Conservation (phyloP, 1,140 invertebrate species). For the Vanessa atalanta region DNA sequence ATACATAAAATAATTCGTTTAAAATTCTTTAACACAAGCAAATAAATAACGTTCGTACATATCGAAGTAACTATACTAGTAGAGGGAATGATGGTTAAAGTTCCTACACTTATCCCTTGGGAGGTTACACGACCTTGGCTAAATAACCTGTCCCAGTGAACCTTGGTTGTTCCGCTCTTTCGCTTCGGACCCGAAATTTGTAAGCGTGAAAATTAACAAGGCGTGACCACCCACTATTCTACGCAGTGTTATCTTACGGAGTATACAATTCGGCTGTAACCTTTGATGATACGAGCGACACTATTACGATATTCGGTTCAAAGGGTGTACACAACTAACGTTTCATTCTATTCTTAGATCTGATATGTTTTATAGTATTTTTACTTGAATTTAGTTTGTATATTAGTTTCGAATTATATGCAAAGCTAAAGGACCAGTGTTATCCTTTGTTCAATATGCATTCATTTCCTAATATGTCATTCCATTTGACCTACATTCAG, state of each 20-base stretch:
- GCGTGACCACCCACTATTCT: conserved; percentile 25
- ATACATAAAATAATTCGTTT: no score
- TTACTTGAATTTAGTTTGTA: neutral
- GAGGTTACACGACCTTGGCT: conserved; percentile 29
- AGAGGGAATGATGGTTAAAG: conserved; percentile 9
- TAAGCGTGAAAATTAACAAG: conserved; percentile 36
- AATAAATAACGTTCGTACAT: no score
- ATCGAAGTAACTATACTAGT: neutral
- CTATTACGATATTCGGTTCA: conserved; percentile 7
- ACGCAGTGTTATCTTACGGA: conserved; percentile 30
- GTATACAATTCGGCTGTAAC: conserved; percentile 21
- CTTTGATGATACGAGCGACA: conserved; percentile 7
- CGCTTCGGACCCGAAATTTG: conserved; percentile 31
- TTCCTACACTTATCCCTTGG: conserved; percentile 29
- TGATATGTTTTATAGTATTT: neutral
- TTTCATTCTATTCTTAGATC: conserved; percentile 3
- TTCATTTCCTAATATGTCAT: neutral
- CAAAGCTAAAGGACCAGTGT: neutral
- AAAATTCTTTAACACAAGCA: no score
- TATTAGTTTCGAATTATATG: neutral
- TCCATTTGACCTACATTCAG: conserved; percentile 35
- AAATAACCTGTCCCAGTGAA: conserved; percentile 36
- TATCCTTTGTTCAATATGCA: conserved; percentile 1
- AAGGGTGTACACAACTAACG: neutral
- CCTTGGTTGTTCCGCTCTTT: conserved; percentile 29